Evolutionary conservation across 2,888 invertebrate genomes (phyloP).

Genomic region (Odontomyia ornata): DNA sequence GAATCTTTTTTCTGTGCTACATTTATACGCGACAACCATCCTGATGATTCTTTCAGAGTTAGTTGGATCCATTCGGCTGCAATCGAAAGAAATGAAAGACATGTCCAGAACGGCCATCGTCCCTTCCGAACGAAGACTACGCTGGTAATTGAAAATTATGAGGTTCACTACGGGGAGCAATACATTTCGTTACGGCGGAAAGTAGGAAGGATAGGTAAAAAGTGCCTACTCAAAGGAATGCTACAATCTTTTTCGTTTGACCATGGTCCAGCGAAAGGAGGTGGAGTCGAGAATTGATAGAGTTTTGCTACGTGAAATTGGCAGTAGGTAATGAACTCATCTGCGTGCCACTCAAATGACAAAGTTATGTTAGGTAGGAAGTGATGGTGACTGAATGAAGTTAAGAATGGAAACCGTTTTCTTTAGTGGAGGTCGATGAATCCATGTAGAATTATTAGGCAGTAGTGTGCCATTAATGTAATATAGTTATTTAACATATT

Average conservation of each 20-base stretch:
- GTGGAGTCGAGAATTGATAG: not conserved
- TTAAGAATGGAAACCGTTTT: not conserved
- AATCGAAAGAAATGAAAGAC: constrained; percentile 27
- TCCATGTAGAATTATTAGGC: too few relatives aligned
- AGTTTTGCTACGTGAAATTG: constrained; percentile 5
- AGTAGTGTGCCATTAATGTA: too few relatives aligned
- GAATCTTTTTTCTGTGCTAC: constrained; percentile 15
- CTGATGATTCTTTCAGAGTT: not conserved
- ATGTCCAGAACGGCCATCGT: constrained; percentile 19
- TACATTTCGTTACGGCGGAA: constrained; percentile 22
- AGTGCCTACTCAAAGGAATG: too few relatives aligned
- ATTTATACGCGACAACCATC: not conserved
- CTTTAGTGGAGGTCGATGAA: too few relatives aligned
- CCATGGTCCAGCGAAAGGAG: not conserved
- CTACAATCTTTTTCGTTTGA: not conserved
- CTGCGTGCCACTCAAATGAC: constrained; percentile 40
- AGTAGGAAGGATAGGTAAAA: not conserved
- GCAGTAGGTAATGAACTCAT: constrained; percentile 36
- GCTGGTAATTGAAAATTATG: constrained; percentile 47
- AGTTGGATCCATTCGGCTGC: not conserved
- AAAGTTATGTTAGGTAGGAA: constrained; percentile 27
- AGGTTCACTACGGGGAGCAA: constrained; percentile 40
- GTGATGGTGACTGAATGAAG: not conserved
- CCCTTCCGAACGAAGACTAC: not conserved
- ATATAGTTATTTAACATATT: too few relatives aligned